Conservation (phyloP, 2,113 vertebrate genomes). For the Notarius quadriscutis region DNA sequence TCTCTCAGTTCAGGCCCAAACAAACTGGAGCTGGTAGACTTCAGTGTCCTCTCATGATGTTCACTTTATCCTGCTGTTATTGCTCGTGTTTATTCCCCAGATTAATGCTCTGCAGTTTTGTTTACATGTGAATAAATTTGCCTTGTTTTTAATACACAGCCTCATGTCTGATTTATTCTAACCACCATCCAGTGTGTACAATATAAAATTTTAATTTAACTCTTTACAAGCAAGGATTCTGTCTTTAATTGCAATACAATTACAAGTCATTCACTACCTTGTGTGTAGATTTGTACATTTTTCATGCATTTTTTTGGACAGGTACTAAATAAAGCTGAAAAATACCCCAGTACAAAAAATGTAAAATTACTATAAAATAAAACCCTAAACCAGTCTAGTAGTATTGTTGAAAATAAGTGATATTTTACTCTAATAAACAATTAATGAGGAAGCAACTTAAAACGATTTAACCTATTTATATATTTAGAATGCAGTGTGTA, state of each 20-base stretch:
- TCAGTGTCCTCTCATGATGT: slow-evolving; percentile 19
- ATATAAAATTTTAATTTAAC: not conserved
- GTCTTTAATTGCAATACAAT: not conserved
- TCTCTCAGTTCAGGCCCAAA: not conserved
- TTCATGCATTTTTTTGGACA: too few relatives aligned
- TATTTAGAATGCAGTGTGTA: not conserved
- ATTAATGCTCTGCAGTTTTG: slow-evolving; percentile 43
- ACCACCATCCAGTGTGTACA: not conserved
- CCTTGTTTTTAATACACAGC: slow-evolving; percentile 30
- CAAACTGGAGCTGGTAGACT: not conserved
- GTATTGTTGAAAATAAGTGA: not conserved
- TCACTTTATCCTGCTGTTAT: slow-evolving; percentile 35
- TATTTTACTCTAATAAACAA: not conserved
- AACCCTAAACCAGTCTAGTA: not conserved
- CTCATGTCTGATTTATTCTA: not conserved
- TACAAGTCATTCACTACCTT: not conserved
- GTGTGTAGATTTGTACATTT: not conserved
- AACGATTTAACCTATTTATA: not conserved
- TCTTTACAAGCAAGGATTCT: not conserved
- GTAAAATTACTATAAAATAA: not conserved
- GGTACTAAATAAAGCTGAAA: not conserved
- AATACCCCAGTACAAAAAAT: not conserved
- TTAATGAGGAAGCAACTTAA: not conserved
- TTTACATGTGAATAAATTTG: slow-evolving; percentile 62
- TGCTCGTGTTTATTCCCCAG: slow-evolving; percentile 35